Evolutionary conservation across 1,140 invertebrate species (phyloP).

Genomic region (Wiebesia pumilae): DNA sequence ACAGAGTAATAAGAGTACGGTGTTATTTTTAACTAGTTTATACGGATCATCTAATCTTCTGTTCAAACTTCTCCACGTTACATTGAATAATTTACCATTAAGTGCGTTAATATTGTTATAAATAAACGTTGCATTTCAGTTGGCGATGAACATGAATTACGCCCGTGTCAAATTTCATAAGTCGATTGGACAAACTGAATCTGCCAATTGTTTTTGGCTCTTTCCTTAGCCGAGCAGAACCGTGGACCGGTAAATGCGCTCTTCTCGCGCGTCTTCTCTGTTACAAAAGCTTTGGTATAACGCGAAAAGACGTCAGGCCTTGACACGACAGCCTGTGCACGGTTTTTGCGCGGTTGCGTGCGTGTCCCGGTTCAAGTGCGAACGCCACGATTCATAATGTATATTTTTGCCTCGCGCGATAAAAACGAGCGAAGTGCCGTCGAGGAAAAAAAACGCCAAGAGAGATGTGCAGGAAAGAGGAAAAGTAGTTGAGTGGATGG

Average conservation of each 20-base stretch:
- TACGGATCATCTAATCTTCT: too few species aligned
- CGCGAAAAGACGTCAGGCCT: not conserved
- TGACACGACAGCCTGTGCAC: not conserved
- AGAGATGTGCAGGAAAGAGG: conserved; percentile 1
- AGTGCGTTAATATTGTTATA: too few species aligned
- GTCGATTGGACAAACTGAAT: too few species aligned
- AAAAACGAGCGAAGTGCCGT: not conserved
- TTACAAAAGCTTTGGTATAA: not conserved
- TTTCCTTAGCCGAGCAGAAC: not conserved
- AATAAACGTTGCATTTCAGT: too few species aligned
- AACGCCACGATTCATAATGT: not conserved
- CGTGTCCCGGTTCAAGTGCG: not conserved
- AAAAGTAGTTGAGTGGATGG: not conserved
- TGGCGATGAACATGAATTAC: too few species aligned
- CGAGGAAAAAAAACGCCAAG: not conserved
- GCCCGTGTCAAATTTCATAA: too few species aligned
- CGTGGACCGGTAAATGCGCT: not conserved
- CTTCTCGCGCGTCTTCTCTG: not conserved
- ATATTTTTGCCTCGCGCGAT: conserved; percentile 1
- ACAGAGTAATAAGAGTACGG: too few species aligned
- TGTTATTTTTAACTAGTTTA: too few species aligned
- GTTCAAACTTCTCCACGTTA: too few species aligned
- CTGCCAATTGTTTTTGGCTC: too few species aligned
- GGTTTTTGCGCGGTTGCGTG: not conserved
- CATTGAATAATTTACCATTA: too few species aligned